Evolutionary conservation across 2,113 vertebrate species (phyloP).

Genomic region (Sinocyclocheilus anophthalmus): DNA sequence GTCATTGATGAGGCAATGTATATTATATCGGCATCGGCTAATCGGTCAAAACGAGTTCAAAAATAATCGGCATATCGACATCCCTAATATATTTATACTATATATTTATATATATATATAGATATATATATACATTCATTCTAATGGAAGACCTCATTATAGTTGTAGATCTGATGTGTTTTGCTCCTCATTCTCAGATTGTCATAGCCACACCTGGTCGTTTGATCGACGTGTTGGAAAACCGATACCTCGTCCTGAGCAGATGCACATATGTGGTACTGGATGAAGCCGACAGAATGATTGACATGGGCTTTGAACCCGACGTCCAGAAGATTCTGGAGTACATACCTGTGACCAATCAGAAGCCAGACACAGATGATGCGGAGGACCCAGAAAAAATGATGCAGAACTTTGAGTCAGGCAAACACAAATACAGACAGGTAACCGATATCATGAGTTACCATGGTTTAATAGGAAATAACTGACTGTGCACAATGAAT

Average conservation of each 20-base stretch:
- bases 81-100: no score
- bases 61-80: no score
- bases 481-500: neutral
- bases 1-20: no score
- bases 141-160: neutral
- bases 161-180: neutral
- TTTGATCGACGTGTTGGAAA: conserved; percentile 95
- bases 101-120: no score
- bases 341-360: conserved; percentile 97
- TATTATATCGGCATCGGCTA: no score
- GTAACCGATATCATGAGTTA: conserved; percentile 66
- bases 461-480: neutral
- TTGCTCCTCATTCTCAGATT: conserved; percentile 74
- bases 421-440: conserved; percentile 97
- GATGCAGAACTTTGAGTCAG: conserved; percentile 94
- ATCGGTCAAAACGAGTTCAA: no score
- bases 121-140: no score
- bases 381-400: conserved; percentile 97
- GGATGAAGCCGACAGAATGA: conserved; percentile 97
- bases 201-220: conserved; percentile 95
- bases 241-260: conserved; percentile 93
- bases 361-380: conserved; percentile 96
- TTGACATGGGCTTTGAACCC: conserved; percentile 98
- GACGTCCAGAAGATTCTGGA: conserved; percentile 98
- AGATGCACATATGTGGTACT: conserved; percentile 97